Conservation (phyloP, 1,140 invertebrate species). For the Procambarus clarkii region DNA sequence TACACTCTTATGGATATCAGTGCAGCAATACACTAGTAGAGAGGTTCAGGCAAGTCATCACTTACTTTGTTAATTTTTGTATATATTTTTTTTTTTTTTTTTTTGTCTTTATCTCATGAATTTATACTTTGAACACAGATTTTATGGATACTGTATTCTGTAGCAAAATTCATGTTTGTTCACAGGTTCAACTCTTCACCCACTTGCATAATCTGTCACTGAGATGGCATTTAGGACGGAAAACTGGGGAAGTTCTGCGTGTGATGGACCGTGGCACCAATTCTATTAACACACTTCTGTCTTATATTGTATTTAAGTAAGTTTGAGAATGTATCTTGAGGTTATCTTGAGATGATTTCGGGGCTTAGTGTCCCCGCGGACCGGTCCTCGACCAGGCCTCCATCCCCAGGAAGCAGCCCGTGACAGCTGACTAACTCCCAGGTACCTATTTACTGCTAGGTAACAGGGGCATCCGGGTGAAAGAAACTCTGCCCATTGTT, state of each 20-base stretch:
- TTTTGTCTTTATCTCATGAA: not conserved
- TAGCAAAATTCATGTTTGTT: not conserved
- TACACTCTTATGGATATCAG: constrained; percentile 94
- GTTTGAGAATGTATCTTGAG: not conserved
- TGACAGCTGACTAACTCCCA: no score
- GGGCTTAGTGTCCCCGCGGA: no score
- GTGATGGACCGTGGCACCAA: constrained; percentile 97
- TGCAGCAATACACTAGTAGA: constrained; percentile 96
- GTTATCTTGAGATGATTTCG: no score
- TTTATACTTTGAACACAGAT: not conserved
- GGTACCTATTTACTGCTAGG: no score
- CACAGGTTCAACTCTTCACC: constrained; percentile 84
- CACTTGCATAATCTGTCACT: constrained; percentile 92
- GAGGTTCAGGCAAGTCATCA: constrained; percentile 85
- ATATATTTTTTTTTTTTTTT: not conserved
- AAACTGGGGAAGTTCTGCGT: constrained; percentile 95
- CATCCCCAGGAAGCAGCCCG: no score
- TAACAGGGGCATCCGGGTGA: no score
- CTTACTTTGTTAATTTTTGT: not conserved
- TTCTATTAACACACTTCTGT: constrained; percentile 94
- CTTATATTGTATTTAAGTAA: constrained; percentile 87
- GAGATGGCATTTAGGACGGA: constrained; percentile 92
- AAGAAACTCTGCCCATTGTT: no score
- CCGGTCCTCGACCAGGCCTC: no score
- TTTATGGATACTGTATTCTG: not conserved